phyloP scores from a whole-genome alignment of 2,888 invertebrate species.

The Acleris literana region DNA sequence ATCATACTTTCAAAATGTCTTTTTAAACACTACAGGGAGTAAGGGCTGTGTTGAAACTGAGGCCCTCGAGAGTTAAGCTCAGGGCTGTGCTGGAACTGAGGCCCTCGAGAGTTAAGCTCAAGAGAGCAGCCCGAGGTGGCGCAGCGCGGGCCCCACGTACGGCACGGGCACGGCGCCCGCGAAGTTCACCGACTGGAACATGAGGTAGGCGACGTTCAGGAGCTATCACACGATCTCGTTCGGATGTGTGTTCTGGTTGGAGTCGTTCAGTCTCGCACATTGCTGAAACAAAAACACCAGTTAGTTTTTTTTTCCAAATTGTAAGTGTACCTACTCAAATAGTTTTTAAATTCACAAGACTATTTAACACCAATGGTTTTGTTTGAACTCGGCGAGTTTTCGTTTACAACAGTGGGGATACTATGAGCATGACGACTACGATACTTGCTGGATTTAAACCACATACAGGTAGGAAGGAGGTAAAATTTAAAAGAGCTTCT shows the following conservation, averaged over 20 bases:
- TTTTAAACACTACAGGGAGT: slow-evolving; percentile 59
- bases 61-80: slow-evolving; percentile 24
- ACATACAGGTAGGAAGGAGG: no score
- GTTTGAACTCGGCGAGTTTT: no score
- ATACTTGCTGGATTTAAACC: no score
- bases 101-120: slow-evolving; percentile 40
- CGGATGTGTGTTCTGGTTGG: slow-evolving; percentile 92
- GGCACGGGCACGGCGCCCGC: slow-evolving; percentile 77
- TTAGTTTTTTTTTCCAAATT: background rate
- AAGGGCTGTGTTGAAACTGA: slow-evolving; percentile 8
- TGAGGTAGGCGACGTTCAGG: slow-evolving; percentile 86
- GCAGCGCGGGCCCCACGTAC: slow-evolving; percentile 70
- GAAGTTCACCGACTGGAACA: slow-evolving; percentile 85
- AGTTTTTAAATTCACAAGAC: no score
- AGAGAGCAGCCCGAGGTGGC: slow-evolving; percentile 73
- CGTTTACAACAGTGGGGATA: no score
- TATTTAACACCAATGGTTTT: no score
- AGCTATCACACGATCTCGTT: slow-evolving; percentile 94
- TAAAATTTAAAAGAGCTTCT: no score
- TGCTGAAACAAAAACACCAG: slow-evolving; percentile 84
- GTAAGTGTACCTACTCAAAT: no score
- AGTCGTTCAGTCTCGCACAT: slow-evolving; percentile 91
- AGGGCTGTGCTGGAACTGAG: background rate
- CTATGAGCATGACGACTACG: no score
- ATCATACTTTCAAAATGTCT: slow-evolving; percentile 58